Conservation (phyloP, 1,140 invertebrate species). For the Conus ventricosus region DNA sequence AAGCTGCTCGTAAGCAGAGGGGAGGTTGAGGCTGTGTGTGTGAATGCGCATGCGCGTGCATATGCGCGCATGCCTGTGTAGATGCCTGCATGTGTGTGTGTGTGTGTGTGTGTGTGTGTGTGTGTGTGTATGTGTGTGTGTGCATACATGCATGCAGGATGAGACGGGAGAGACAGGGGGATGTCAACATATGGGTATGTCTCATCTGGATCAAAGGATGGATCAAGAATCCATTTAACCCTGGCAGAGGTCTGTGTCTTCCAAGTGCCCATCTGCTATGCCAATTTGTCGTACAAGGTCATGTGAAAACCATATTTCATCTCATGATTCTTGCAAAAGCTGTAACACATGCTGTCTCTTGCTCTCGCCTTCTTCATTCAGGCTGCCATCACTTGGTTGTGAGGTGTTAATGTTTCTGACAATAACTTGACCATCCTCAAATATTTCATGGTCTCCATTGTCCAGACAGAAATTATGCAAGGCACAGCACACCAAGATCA, state of each 20-base stretch:
- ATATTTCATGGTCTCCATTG: constrained; percentile 27
- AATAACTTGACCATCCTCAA: constrained; percentile 9
- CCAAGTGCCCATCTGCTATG: neutral
- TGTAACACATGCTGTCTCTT: constrained; percentile 5
- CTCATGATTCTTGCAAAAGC: neutral
- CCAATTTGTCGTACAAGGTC: neutral
- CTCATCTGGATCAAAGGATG: neutral
- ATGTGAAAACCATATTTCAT: neutral
- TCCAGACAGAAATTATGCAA: constrained; percentile 43
- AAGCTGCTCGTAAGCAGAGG: too few relatives aligned
- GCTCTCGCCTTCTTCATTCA: constrained; percentile 10
- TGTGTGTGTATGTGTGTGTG: too few relatives aligned
- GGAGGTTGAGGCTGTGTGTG: too few relatives aligned
- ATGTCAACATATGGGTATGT: neutral
- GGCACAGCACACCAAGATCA: constrained; percentile 43
- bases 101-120: too few relatives aligned
- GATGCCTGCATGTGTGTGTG: too few relatives aligned
- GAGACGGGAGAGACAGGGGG: neutral
- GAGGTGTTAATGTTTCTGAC: constrained; percentile 32
- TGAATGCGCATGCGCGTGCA: too few relatives aligned
- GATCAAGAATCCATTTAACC: neutral
- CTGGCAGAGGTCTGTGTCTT: too few relatives aligned
- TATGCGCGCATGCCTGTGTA: too few relatives aligned
- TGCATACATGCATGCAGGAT: too few relatives aligned
- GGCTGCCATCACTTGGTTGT: neutral